These are phyloP conservation scores for Malurus leucopterus DNA, from an alignment of 2,797 vertebrate genomes.

Conservation along the genomic window DNA sequence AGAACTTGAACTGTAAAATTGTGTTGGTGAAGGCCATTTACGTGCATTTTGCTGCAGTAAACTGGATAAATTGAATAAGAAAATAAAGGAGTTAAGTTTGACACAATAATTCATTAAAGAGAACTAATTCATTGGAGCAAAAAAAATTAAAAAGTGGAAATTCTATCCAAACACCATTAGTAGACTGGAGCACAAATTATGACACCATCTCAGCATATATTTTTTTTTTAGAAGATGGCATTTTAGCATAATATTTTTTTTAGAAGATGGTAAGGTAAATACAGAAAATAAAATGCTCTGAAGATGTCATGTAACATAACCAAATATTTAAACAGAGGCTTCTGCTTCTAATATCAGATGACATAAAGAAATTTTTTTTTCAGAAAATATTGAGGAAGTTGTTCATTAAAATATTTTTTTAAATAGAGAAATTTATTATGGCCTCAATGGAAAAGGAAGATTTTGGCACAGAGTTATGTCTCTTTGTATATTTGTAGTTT, in stretches of 20 bases:
- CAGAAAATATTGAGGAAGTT: not conserved
- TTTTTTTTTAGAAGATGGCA: not conserved
- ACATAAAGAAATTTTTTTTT: not conserved
- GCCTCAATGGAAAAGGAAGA: not conserved
- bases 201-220: not conserved
- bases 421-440: not conserved
- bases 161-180: slow-evolving; percentile 9
- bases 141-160: not conserved
- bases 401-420: not conserved
- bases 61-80: not conserved
- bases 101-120: not conserved
- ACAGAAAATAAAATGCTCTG: not conserved
- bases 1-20: not conserved
- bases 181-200: not conserved
- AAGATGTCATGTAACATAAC: not conserved
- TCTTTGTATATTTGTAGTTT: not conserved
- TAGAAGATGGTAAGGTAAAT: not conserved
- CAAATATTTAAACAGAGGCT: not conserved
- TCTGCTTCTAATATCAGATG: not conserved
- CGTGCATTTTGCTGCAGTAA: not conserved
- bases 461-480: not conserved
- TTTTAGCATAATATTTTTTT: not conserved
- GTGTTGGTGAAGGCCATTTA: not conserved
- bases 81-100: not conserved
- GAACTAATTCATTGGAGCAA: slow-evolving; percentile 6